Percentiles rank a stretch among this genome's conserved stretches.
These are phyloP conservation scores for Temnothorax longispinosus DNA, from an alignment of 1,140 invertebrate species.

Conservation along the genomic window DNA sequence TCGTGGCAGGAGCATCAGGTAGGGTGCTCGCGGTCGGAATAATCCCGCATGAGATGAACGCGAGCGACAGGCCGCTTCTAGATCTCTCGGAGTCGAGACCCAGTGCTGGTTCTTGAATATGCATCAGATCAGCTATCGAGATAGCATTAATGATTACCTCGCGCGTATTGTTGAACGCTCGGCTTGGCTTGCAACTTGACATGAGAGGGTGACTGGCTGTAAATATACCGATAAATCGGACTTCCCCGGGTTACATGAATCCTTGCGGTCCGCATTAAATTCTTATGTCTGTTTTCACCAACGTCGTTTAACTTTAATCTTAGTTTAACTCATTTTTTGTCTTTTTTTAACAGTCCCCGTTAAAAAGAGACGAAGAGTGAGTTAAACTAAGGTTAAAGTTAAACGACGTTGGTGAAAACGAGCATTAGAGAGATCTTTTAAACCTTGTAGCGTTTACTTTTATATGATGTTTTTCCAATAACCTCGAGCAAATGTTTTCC, in stretches of 20 bases:
- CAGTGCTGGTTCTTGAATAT: neutral
- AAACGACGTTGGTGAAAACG: no score
- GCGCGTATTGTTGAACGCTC: constrained; percentile 1
- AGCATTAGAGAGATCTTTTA: neutral
- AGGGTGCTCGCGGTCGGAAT: constrained; percentile 38
- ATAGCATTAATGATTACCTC: constrained; percentile 23
- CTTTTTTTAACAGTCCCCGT: no score
- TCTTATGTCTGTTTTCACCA: neutral
- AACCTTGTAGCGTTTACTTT: neutral
- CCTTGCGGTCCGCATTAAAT: neutral
- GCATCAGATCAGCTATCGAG: neutral
- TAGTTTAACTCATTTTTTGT: no score
- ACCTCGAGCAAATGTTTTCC: neutral
- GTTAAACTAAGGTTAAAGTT: no score
- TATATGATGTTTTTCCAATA: neutral
- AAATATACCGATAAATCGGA: constrained; percentile 1
- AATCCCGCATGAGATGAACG: neutral
- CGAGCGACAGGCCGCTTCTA: neutral
- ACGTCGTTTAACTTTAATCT: no score
- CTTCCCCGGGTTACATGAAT: neutral
- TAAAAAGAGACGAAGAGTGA: no score
- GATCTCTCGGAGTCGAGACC: neutral
- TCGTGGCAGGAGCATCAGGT: constrained; percentile 68
- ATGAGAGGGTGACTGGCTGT: neutral
- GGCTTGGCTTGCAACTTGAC: constrained; percentile 1